Base-by-base conservation (phyloP, 2,797 vertebrate species). In the Amphiprion clarkii region DNA sequence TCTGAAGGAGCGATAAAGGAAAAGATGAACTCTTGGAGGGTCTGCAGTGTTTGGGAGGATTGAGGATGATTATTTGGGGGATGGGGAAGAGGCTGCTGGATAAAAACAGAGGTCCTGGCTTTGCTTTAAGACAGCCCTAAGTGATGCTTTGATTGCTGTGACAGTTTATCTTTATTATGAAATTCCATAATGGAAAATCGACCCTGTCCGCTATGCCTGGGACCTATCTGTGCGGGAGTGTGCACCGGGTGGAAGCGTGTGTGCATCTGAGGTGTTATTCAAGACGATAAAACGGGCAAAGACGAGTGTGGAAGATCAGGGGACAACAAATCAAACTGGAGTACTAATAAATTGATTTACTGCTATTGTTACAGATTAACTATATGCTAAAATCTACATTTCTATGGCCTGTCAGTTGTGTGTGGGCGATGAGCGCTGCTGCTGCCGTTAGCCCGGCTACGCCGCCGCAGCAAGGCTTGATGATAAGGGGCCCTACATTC, bases 81-180 rank as follows among this genome's bases (percentile, higher is more conserved):
- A 72, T 55, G 55, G 62, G 71, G 59, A 69, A 54, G 68, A 66
- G 74, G 59, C 62, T 79, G 51, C 67, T 52, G 71, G 87, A 80
- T 88, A 73, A 83, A 88, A 87, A 84, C 82, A 79, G 82, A 85
- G 80, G 85, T 84, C 79, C 66, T 66, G 84, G 67, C 80, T 83
- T 84, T 67, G 59, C 85, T 87, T 88, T 87, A 77, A 86, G 85
- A 78, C 54, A 63, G 79, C 82, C 82, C 78, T 88, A 88, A 93
- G 83, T 88, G 85, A 82, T 86, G 81, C 82, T 90, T 86, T 92
- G 90, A 93, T 89, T 91, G 86, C 80, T 63, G 79, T 85, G 89
- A 91, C 86, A 89, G 89, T 94, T 93, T 94, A 93, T 94, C 88
- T 94, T 94, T 93, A 90, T 93, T 93, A 92, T 93, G 65, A 89